Percentiles rank a stretch among this genome's conserved stretches.
Evolutionary conservation across 2,113 vertebrate genomes (phyloP).

Genomic region (Phoenicopterus ruber): DNA sequence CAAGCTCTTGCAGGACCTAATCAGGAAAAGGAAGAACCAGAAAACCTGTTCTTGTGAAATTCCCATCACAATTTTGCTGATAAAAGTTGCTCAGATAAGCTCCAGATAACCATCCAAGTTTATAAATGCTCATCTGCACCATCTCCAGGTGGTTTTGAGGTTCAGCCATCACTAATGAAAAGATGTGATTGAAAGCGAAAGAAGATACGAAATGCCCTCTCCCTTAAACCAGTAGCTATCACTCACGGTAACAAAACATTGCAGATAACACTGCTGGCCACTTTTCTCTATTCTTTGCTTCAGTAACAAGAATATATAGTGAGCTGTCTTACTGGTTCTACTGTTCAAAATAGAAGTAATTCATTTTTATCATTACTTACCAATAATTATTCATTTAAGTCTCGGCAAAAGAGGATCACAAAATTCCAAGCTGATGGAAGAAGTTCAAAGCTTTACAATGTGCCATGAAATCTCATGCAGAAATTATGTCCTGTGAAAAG

Average conservation of each 20-base stretch:
- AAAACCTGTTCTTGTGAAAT: slow-evolving; percentile 7
- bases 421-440: background rate
- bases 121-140: slow-evolving; percentile 38
- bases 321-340: background rate
- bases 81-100: slow-evolving; percentile 40
- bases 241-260: background rate
- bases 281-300: background rate
- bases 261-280: slow-evolving; percentile 3
- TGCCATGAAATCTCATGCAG: background rate
- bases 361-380: background rate
- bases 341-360: background rate
- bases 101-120: slow-evolving; percentile 45
- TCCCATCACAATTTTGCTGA: slow-evolving; percentile 9
- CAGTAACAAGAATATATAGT: background rate
- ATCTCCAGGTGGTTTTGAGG: slow-evolving; percentile 45
- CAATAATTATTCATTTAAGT: slow-evolving; percentile 15
- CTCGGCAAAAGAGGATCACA: background rate
- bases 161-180: slow-evolving; percentile 48
- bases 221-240: slow-evolving; percentile 17
- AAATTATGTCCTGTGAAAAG: slow-evolving; percentile 27
- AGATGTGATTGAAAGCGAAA: slow-evolving; percentile 29
- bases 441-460: background rate
- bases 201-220: slow-evolving; percentile 20
- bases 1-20: background rate
- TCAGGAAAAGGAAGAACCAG: background rate